phyloP scores from a whole-genome alignment of 92 coral and sea anemone genomes.

The Pocillopora meandrina region DNA sequence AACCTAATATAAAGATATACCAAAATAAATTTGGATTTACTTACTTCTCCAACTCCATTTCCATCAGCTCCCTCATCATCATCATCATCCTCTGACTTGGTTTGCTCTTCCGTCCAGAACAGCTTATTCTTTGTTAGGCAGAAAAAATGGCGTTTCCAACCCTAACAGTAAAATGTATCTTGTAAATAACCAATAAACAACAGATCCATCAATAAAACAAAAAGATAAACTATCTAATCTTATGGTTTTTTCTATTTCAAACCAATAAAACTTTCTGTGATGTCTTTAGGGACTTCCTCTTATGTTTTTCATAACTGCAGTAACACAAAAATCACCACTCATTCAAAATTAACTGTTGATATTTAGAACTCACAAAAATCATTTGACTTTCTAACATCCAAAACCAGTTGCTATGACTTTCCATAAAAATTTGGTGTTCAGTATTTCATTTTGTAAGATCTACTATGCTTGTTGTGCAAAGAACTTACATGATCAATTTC shows the following conservation, averaged over 20 bases:
- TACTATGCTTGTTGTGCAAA: neutral
- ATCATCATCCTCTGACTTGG: conserved; percentile 83
- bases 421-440: no score
- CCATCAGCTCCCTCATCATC: conserved; percentile 83
- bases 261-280: no score
- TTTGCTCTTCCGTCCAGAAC: conserved; percentile 98
- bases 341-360: no score
- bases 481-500: conserved; percentile 82
- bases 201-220: neutral
- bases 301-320: no score
- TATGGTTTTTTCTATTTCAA: neutral
- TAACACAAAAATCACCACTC: no score
- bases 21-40: neutral
- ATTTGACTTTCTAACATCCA: no score
- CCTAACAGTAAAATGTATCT: conserved; percentile 46
- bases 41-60: conserved; percentile 84
- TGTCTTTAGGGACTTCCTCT: no score
- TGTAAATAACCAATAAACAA: neutral
- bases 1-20: neutral
- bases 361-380: no score
- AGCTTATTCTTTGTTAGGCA: conserved; percentile 85
- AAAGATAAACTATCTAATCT: neutral
- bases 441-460: no score
- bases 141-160: conserved; percentile 96
- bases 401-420: no score